A percentile compares a stretch with the other conserved stretches of the same genome.
Evolutionary conservation across 2,113 vertebrate genomes (phyloP).

Genomic region (Strigops habroptila): DNA sequence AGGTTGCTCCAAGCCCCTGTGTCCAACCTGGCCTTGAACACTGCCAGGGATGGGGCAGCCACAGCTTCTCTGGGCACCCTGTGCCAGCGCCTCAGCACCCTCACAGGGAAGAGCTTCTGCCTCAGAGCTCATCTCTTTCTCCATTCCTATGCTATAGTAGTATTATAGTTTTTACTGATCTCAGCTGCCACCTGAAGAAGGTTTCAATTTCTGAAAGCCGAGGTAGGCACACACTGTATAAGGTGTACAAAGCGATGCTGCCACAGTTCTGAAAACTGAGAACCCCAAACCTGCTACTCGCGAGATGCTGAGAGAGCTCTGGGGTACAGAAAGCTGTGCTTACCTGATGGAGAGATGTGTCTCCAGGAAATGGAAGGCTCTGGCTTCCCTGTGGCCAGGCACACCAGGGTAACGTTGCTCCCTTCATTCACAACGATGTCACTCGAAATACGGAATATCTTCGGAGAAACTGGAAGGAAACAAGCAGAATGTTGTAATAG

Average conservation of each 20-base stretch:
- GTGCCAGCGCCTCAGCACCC: neutral
- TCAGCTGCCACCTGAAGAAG: neutral
- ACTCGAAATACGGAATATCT: constrained; percentile 92
- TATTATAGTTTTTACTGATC: fast-evolving
- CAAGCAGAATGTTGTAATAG: neutral
- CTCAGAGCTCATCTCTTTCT: neutral
- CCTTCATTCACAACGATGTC: constrained; percentile 94
- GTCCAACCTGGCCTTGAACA: too few relatives aligned
- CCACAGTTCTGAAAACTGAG: too few relatives aligned
- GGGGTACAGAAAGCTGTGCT: neutral
- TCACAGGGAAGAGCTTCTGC: neutral
- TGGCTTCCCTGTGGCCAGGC: constrained; percentile 93
- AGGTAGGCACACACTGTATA: neutral
- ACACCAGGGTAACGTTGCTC: constrained; percentile 92
- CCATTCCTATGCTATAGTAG: fast-evolving
- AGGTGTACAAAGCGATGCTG: neutral
- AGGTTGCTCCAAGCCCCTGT: too few relatives aligned
- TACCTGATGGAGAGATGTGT: constrained; percentile 96
- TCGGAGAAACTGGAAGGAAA: constrained; percentile 87
- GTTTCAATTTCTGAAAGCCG: neutral
- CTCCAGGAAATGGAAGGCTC: constrained; percentile 96
- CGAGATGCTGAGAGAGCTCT: neutral
- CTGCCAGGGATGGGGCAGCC: too few relatives aligned
- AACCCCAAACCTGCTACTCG: fast-evolving
- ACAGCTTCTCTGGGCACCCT: neutral